These are phyloP conservation scores for Erithacus rubecula DNA, from an alignment of 2,797 vertebrate species.

Conservation along the genomic window DNA sequence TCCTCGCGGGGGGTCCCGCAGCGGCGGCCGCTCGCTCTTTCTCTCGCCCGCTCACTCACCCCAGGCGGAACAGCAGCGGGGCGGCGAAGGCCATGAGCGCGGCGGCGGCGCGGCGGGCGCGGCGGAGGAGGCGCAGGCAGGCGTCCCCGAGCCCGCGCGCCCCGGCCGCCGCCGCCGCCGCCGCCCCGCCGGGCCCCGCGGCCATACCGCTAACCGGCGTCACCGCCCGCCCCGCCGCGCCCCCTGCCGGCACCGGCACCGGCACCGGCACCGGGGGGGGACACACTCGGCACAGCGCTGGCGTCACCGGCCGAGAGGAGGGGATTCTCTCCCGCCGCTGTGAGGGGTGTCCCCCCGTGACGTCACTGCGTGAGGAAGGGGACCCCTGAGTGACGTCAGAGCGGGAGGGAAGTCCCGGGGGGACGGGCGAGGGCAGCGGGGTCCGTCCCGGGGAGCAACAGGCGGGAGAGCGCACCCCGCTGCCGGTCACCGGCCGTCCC, in stretches of 20 bases:
- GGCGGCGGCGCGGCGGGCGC: background rate
- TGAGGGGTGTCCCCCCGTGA: background rate
- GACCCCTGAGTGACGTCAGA: background rate
- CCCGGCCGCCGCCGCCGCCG: background rate
- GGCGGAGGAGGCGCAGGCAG: background rate
- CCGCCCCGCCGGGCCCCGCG: background rate
- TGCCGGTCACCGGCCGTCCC: too few species aligned
- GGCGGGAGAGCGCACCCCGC: background rate
- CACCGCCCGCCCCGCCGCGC: background rate
- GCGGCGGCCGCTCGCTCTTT: conserved; percentile 54
- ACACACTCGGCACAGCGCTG: background rate
- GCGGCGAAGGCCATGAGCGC: conserved; percentile 88
- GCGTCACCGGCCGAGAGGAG: background rate
- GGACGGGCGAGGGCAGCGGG: background rate
- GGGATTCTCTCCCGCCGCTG: background rate
- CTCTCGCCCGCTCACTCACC: conserved; percentile 69
- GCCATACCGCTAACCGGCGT: background rate
- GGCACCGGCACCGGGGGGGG: too few species aligned
- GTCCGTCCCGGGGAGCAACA: background rate
- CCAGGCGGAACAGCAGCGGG: conserved; percentile 89
- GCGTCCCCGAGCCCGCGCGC: background rate
- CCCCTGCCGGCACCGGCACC: background rate
- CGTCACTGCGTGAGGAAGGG: background rate
- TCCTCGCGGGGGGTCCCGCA: background rate
- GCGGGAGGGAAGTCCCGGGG: background rate